phyloP scores from a whole-genome alignment of 2,888 invertebrate species.

The Notodonta ziczac region DNA sequence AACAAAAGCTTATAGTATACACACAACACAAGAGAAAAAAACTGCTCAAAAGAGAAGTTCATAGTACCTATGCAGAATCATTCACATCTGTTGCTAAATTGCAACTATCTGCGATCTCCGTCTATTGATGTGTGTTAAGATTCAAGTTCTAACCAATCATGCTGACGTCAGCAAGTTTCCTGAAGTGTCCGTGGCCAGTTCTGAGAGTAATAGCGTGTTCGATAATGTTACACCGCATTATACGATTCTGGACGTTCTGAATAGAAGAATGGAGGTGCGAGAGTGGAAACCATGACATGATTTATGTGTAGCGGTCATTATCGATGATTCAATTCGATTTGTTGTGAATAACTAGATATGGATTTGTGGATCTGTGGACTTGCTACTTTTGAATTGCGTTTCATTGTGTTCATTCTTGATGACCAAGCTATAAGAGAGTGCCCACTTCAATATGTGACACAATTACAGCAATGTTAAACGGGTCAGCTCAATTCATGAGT shows the following conservation, averaged over 20 bases:
- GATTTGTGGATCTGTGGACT: not conserved
- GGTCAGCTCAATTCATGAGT: too few species aligned
- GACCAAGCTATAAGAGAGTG: too few species aligned
- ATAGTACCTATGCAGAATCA: slow-evolving; percentile 12
- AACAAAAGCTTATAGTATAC: not conserved
- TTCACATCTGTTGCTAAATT: slow-evolving; percentile 36
- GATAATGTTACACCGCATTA: slow-evolving; percentile 2
- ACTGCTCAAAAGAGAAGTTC: not conserved
- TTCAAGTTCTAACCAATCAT: slow-evolving; percentile 28
- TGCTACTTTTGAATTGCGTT: too few species aligned
- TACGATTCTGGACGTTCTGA: slow-evolving; percentile 1
- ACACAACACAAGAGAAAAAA: not conserved
- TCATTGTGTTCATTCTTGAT: too few species aligned
- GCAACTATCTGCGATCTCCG: slow-evolving; percentile 17
- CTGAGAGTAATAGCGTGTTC: slow-evolving; percentile 3
- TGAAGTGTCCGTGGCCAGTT: slow-evolving; percentile 5
- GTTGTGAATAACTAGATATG: not conserved
- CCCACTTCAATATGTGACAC: too few species aligned
- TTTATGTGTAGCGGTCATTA: not conserved
- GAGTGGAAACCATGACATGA: slow-evolving; percentile 4
- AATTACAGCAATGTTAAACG: too few species aligned
- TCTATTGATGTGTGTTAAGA: slow-evolving; percentile 34
- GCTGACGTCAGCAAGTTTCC: slow-evolving; percentile 1
- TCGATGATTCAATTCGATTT: not conserved
- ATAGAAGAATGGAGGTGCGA: slow-evolving; percentile 8